Evolutionary conservation across 2,113 vertebrate genomes (phyloP), one percentile per base, ranked within the genome.

Genomic region (Vulpes lagopus): DNA sequence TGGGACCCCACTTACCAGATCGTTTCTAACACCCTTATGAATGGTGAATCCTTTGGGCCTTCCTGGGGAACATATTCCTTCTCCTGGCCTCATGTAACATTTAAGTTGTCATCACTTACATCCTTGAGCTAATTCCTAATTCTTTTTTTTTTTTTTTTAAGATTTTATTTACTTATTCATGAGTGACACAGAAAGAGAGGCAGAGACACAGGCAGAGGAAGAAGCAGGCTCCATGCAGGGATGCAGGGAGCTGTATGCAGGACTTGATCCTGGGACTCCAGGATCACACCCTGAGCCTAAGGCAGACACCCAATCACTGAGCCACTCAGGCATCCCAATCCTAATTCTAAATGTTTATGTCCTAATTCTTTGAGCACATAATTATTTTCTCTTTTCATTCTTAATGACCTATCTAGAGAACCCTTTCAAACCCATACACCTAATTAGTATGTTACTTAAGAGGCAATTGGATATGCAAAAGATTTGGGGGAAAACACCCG

Each of bases 351-450:
- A 67, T 67, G 30, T 85, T 80, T 82, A 55, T 82, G 19, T 74
- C 12, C 38, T 89, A 83, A 73, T 64, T 95, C 49, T 94, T 94
- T 89, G 22, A 67, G 22, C 10, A 62, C 14, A 35, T 81, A 64
- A 64, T 49, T 69, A 27, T 76, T 73, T 73, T 83, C 38, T 81
- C 57, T 69, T 89, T 87, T 85, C 23, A 38, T 94, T 96, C 64
- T 91, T 78, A 59, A 38, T 74, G 22, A 67, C 32, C 62, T 93
- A n/a, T 82, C 27, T 93, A 79, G 65, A 49, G 30, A 89, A 92
- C 81, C 73, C 65, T 96, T 38, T 86, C 85, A 91, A 95, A 81
- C 25, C 49, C 51, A 76, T n/a, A 89, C 27, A 69, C 19, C 90
- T 86, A 86, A 59, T n/a, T 25, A 51, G 27, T 67, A 8, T 92